Base-by-base conservation (phyloP, 2,797 vertebrate genomes). In the Denticeps clupeoides region DNA sequence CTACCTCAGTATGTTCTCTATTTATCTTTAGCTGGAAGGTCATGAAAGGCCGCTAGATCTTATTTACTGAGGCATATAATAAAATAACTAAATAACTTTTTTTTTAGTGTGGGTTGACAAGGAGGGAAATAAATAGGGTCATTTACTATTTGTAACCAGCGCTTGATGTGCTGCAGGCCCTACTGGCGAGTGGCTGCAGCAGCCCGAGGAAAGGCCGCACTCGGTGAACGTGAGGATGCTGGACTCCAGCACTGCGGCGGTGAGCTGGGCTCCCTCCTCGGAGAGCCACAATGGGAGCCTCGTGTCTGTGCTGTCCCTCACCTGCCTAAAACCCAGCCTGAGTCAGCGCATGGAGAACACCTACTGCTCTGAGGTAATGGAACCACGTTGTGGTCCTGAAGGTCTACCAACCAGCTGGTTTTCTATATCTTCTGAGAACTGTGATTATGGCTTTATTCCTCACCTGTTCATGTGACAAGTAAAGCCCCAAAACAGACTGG, bases 281-380 rank as follows among this genome's bases (percentile, higher is more conserved):
- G 85, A 88, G 62, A 77, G 47, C 5, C 62, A 83, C 47, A 72
- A 80, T 2, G 74, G 79, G 58, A 89, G 86, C 41, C 73, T 97
- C 2, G 83, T 96, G 68, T 93, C 93, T 0, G 85, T 97, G 48
- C 63, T 89, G 2, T 97, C 93, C 0, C 80, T 88, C 15, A 97
- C 93, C 33, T 97, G 93, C 62, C 82, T 83, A 51, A 87, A 86
- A 7, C 89, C 91, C 13, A 91, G 89, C 45, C 78, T 83, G 31
- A 90, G 81, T 49, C 93, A 93, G 74, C 81, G 91, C 60, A 90
- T 95, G 64, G 93, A 97, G 65, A 91, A 65, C 47, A 83, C 81
- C 8, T 97, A 87, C 70, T 97, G 93, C 71, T 79, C 70, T 1
- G 79, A 94, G 88, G 92, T 93, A 63, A 26, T 18, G 1, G 10